Base-by-base conservation (phyloP, 2,888 invertebrate genomes). In the Iselma pallidipennis region DNA sequence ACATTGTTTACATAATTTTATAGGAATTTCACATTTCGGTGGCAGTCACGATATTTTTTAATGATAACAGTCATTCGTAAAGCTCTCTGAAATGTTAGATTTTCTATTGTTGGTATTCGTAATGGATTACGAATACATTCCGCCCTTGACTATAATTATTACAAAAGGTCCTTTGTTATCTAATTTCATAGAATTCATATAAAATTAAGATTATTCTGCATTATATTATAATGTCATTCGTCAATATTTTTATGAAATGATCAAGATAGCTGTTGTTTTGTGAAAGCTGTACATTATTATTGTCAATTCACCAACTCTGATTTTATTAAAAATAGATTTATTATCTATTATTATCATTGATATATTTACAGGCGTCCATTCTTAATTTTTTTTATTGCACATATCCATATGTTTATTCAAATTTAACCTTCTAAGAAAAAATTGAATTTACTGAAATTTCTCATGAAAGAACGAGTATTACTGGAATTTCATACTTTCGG, bases 241-340 rank as follows among this genome's bases (percentile, higher is more conserved):
- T 58, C 52, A 54, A 28, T 16, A 45, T 31, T 48, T 31, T 26
- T 49, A 50, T 53, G 25, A 59, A 49, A 51, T 45, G 59, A 55
- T 59, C 49, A 54, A 66, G 66, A 66, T 66, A 52, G 33, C 52
- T 61, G 42, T 61, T 19, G 2, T 63, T 59, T 67, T 67, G 61
- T 58, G 63, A 67, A 68, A 64, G 66, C 60, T 51, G 54, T 56
- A 59, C 61, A 56, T 66, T 61, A 56, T 66, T 61, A 64, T 66
- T 65, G 65, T 64, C 63, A 61, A 65, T 61, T 63, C 58, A 63
- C 63, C 61, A 49, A 65, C 61, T 67, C 63, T 60, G 65, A 66
- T 70, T 67, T 66, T 64, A 61, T 61, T 60, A 63, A 62, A 42
- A 42, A 57, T 64, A 63, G 62, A 70, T 70, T 70, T 70, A 68